Percentiles rank a stretch among this genome's conserved stretches.
Evolutionary conservation across 2,888 invertebrate genomes (phyloP).

Genomic region (Plagodis pulveraria): DNA sequence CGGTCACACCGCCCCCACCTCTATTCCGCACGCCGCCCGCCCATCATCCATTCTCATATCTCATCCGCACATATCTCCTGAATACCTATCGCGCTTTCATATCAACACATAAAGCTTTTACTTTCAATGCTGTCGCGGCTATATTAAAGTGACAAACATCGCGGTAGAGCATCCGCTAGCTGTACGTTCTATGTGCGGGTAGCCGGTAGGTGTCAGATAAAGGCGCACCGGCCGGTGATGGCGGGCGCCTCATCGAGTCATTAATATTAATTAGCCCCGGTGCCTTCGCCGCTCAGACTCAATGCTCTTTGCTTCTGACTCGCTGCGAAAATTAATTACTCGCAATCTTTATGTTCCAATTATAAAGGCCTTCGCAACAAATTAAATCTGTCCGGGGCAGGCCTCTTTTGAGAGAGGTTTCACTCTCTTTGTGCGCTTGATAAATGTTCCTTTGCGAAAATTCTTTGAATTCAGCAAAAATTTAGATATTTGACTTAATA

Average conservation of each 20-base stretch:
- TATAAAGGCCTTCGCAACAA: conserved; percentile 85
- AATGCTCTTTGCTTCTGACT: conserved; percentile 83
- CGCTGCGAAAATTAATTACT: conserved; percentile 85
- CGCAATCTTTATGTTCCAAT: conserved; percentile 85
- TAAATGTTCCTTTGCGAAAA: conserved; percentile 81
- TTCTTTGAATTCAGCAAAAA: conserved; percentile 77
- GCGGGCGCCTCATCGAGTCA: conserved; percentile 68
- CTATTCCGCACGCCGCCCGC: conserved; percentile 40
- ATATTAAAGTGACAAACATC: conserved; percentile 35
- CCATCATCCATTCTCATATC: conserved; percentile 55
- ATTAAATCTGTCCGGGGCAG: conserved; percentile 85
- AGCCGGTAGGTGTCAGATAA: conserved; percentile 61
- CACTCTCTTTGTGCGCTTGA: conserved; percentile 84
- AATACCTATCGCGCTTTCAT: conserved; percentile 42
- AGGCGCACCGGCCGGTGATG: conserved; percentile 44
- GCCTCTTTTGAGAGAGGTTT: conserved; percentile 83
- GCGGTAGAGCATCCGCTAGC: neutral
- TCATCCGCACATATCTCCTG: conserved; percentile 45
- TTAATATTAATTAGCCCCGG: conserved; percentile 84
- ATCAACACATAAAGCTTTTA: conserved; percentile 40
- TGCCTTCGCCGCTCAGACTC: conserved; percentile 67
- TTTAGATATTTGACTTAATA: conserved; percentile 73
- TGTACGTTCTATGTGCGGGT: conserved; percentile 16
- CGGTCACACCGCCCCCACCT: conserved; percentile 63
- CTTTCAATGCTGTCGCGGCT: conserved; percentile 36